Percentiles rank a stretch among this genome's conserved stretches.
Evolutionary conservation across 1,140 invertebrate genomes (phyloP).

Genomic region (Pseudomyrmex concolor): DNA sequence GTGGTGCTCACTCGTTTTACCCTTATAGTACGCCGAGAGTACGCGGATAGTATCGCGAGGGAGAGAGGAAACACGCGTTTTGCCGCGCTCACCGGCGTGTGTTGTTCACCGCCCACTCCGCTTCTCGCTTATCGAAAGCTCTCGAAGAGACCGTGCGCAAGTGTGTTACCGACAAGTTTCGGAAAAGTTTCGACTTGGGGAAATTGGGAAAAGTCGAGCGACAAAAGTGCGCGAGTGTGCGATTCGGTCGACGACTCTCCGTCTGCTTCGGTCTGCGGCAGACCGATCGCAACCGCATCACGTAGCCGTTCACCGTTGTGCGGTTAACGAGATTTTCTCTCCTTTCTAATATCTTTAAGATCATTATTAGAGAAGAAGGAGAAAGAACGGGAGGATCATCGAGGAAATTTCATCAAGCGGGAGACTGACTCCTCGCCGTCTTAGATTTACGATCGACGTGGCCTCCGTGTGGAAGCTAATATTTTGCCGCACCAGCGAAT

Average conservation of each 20-base stretch:
- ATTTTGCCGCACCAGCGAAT: constrained; percentile 2
- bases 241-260: constrained; percentile 45
- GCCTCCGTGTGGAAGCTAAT: constrained; percentile 16
- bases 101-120: background rate
- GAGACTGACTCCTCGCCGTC: background rate
- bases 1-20: constrained; percentile 14
- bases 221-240: constrained; percentile 29
- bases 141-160: background rate
- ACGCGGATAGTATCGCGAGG: too few species aligned
- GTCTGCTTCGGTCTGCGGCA: background rate
- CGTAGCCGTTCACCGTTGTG: background rate
- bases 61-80: background rate
- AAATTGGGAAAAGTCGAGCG: background rate
- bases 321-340: background rate
- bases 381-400: background rate
- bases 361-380: background rate
- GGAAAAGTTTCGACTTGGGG: constrained; percentile 31
- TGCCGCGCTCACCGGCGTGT: background rate
- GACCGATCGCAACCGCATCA: background rate
- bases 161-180: constrained; percentile 23
- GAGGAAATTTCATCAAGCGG: constrained; percentile 1
- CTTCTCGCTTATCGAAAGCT: background rate
- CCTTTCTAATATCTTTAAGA: background rate
- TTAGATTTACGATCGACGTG: constrained; percentile 42
- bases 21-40: too few species aligned